A percentile compares a stretch with the other conserved stretches of the same genome.
Evolutionary conservation across 2,113 vertebrate species (phyloP).

Genomic region (Heloderma charlesbogerti): DNA sequence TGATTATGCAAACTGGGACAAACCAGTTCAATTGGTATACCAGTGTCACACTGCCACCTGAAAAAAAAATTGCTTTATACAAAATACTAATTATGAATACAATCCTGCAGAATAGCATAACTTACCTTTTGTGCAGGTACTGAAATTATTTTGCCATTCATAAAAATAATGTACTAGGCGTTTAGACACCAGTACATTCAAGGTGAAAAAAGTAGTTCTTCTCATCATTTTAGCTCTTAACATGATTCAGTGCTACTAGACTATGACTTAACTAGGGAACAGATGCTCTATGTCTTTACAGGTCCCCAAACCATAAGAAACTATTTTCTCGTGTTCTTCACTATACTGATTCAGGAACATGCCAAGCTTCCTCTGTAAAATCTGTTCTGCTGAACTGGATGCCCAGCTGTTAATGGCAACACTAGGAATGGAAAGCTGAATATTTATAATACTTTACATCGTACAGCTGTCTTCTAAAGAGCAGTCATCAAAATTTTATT

Average conservation of each 20-base stretch:
- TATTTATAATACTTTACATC: constrained; percentile 87
- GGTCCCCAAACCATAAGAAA: constrained; percentile 82
- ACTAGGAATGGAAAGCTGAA: constrained; percentile 80
- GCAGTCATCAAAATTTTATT: constrained; percentile 87
- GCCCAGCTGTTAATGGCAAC: constrained; percentile 87
- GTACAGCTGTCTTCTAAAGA: constrained; percentile 86
- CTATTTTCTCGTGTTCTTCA: constrained; percentile 74
- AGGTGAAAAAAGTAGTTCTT: constrained; percentile 73
- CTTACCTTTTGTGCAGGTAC: constrained; percentile 54
- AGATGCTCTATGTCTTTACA: constrained; percentile 82
- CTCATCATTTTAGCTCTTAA: constrained; percentile 75
- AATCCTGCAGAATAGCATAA: constrained; percentile 38
- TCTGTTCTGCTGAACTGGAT: constrained; percentile 82
- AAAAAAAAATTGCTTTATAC: constrained; percentile 32
- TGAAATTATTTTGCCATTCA: constrained; percentile 63
- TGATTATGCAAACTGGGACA: constrained; percentile 8
- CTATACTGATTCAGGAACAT: constrained; percentile 80
- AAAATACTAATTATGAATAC: constrained; percentile 47
- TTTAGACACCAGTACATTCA: constrained; percentile 65
- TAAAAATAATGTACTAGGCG: constrained; percentile 52
- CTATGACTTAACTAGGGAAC: constrained; percentile 78
- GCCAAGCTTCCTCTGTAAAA: constrained; percentile 79
- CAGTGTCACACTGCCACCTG: constrained; percentile 21
- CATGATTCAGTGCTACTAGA: constrained; percentile 79
- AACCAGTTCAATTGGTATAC: constrained; percentile 42